These are phyloP conservation scores for Lepidochitona cinerea DNA, from an alignment of 2,888 invertebrate species.

Conservation along the genomic window DNA sequence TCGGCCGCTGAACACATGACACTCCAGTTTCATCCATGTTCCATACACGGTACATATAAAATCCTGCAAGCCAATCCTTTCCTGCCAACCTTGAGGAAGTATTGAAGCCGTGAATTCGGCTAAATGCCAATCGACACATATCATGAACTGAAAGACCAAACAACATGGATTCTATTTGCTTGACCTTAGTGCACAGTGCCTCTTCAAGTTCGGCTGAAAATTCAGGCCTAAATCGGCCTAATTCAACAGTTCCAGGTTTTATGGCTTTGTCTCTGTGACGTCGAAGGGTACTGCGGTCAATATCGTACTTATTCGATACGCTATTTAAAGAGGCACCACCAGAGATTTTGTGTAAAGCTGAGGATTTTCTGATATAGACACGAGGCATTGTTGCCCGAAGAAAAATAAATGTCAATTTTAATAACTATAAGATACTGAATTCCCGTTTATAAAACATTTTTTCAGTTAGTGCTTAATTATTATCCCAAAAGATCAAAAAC, in stretches of 20 bases:
- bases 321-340: background rate
- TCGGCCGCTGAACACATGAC: slow-evolving; percentile 21
- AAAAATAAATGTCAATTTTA: background rate
- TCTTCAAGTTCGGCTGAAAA: background rate
- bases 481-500: too few relatives aligned
- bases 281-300: background rate
- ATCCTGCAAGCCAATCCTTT: slow-evolving; percentile 30
- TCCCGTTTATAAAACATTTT: too few relatives aligned
- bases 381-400: background rate
- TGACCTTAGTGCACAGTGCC: slow-evolving; percentile 9
- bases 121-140: slow-evolving; percentile 26
- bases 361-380: background rate
- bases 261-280: background rate
- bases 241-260: background rate
- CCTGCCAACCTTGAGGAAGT: slow-evolving; percentile 35
- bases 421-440: too few relatives aligned
- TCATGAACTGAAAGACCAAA: slow-evolving; percentile 21
- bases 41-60: slow-evolving; percentile 30
- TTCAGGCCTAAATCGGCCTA: background rate
- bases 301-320: background rate
- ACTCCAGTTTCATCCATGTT: slow-evolving; percentile 33
- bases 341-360: background rate
- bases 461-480: too few relatives aligned
- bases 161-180: slow-evolving; percentile 21
- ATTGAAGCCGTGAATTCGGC: too few relatives aligned